Base-by-base conservation (phyloP, 2,888 invertebrate genomes). In the Hemicrepidius hirtus region DNA sequence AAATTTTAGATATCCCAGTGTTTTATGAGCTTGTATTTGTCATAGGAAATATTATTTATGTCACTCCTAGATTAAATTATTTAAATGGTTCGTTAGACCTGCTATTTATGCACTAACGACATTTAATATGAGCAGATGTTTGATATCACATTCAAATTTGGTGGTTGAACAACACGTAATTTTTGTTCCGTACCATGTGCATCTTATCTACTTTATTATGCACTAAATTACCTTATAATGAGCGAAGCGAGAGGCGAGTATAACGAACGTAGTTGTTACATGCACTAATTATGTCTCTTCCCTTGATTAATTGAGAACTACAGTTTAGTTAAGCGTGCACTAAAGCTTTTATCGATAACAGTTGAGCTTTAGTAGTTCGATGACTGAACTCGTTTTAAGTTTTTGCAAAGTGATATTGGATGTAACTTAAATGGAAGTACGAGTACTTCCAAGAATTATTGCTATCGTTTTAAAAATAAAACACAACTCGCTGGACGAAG, bases 81-180 rank as follows among this genome's bases (percentile, higher is more conserved):
- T 69, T 59, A 60, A 65, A 68, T 64, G 68, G 57, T 68, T 68
- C 67, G 68, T 40, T 53, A 32, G 16, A 53, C 18, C 24, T 40
- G 40, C 40, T 57, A 68, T 73, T 73, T 73, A 69, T 69, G 37
- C 49, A 35, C 18, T 18, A 20, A 53, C 49, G 46, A 63, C 46
- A n/a, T 10, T 50, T 16, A 40, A 35, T 16, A 13, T 21, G 18
- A n/a, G 62, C 75, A 76, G 74, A 76, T 76, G 75, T 66, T 66
- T 64, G 67, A 62, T 75, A 67, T 71, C 60, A 55, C 35, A 64
- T 53, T 60, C 62, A 71, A 73, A 76, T 76, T 76, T 49, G 71
- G 69, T 49, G 57, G 12, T 7, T n/a, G 35, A 21, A 64, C 32
- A 73, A n/a, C 55, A 63, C 28, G 67, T 13, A 68, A 40, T 73